phyloP scores from a whole-genome alignment of 2,113 vertebrate genomes.

The Tragulus kanchil region DNA sequence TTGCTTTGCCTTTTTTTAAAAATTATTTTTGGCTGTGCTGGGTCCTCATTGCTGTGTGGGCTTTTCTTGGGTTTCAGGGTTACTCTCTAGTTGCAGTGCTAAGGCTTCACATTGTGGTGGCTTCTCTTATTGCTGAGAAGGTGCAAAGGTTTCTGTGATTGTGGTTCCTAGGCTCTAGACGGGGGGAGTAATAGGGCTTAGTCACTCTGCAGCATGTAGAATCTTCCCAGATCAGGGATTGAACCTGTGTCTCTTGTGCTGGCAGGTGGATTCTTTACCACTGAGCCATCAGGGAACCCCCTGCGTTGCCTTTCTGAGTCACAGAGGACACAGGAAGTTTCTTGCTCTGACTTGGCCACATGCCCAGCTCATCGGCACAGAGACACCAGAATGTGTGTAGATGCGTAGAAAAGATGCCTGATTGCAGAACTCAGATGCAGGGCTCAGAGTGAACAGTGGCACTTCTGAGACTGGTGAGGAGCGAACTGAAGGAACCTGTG shows the following conservation, averaged over 20 bases:
- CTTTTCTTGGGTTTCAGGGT: background rate
- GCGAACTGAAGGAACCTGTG: background rate
- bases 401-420: background rate
- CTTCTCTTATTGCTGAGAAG: background rate
- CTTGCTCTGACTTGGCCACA: background rate
- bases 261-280: background rate
- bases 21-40: background rate
- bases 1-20: background rate
- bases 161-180: background rate
- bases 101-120: accelerated
- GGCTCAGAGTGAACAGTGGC: background rate
- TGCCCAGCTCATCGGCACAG: background rate
- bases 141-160: accelerated
- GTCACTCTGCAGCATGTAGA: accelerated
- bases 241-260: background rate
- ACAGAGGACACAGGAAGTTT: background rate
- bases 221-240: background rate
- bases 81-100: accelerated
- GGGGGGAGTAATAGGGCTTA: background rate
- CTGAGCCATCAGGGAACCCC: background rate
- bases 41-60: background rate
- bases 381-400: background rate
- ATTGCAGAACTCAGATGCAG: background rate
- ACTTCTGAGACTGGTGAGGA: background rate
- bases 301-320: background rate